Conservation (phyloP, 2,888 invertebrate genomes). For the Dolichomitus sp. region DNA sequence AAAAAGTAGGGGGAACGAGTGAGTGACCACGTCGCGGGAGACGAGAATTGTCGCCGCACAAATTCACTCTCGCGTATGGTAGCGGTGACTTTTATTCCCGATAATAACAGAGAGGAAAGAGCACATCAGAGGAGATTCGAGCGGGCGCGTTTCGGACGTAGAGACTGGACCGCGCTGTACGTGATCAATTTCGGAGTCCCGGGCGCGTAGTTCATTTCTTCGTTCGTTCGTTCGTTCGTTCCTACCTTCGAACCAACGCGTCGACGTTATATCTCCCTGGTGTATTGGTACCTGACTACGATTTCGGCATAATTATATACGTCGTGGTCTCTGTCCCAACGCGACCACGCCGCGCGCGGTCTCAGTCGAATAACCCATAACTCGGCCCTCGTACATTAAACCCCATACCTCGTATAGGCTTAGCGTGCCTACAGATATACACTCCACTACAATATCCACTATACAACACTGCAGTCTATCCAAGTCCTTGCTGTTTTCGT, state of each 20-base stretch:
- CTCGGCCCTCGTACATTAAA: slow-evolving; percentile 66
- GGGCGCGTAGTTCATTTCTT: slow-evolving; percentile 72
- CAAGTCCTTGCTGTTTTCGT: neutral
- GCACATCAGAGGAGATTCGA: slow-evolving; percentile 61
- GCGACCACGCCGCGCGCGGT: slow-evolving; percentile 70
- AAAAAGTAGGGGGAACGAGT: slow-evolving; percentile 20
- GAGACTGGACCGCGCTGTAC: slow-evolving; percentile 74
- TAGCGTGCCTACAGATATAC: slow-evolving; percentile 12
- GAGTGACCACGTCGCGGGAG: slow-evolving; percentile 47
- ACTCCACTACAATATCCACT: slow-evolving; percentile 1
- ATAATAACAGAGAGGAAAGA: slow-evolving; percentile 84
- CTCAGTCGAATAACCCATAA: slow-evolving; percentile 69
- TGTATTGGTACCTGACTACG: slow-evolving; percentile 75
- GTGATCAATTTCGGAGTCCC: slow-evolving; percentile 83
- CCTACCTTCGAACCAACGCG: slow-evolving; percentile 39
- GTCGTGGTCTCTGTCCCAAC: slow-evolving; percentile 75
- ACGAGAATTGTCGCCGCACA: slow-evolving; percentile 82
- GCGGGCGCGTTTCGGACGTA: slow-evolving; percentile 30
- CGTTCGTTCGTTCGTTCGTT: slow-evolving; percentile 63
- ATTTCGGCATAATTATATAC: slow-evolving; percentile 85
- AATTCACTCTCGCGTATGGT: slow-evolving; percentile 78
- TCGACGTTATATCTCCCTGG: slow-evolving; percentile 38
- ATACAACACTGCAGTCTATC: slow-evolving; percentile 15
- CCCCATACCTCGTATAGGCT: slow-evolving; percentile 38
- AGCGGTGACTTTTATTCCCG: slow-evolving; percentile 86